Evolutionary conservation across 2,888 invertebrate genomes (phyloP).

Genomic region (Zygaena filipendulae): DNA sequence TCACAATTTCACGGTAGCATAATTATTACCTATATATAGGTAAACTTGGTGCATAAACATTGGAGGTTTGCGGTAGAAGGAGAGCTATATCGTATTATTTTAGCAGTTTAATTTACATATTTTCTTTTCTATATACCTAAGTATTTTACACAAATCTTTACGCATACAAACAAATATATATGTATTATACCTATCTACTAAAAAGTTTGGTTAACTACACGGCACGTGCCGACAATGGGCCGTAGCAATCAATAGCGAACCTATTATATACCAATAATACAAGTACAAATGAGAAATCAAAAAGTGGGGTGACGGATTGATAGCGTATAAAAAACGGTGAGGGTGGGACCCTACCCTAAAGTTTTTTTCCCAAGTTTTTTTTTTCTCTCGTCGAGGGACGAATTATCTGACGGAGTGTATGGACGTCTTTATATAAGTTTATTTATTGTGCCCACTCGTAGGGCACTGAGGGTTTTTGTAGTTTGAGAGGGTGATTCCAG

Average conservation of each 20-base stretch:
- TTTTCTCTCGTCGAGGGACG: slow-evolving; percentile 27
- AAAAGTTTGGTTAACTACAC: no score
- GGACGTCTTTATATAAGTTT: slow-evolving; percentile 39
- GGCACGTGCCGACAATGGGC: slow-evolving; percentile 31
- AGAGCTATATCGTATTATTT: no score
- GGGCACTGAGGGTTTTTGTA: slow-evolving; percentile 16
- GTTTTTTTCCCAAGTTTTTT: slow-evolving; percentile 30
- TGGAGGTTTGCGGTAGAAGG: no score
- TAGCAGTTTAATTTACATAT: no score
- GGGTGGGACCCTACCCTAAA: slow-evolving; percentile 31
- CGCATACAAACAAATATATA: no score
- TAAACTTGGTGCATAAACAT: no score
- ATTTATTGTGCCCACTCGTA: slow-evolving; percentile 27
- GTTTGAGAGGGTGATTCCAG: slow-evolving; percentile 2
- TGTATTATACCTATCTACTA: no score
- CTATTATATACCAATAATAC: slow-evolving; percentile 43
- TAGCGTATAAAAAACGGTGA: slow-evolving; percentile 33
- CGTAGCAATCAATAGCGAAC: slow-evolving; percentile 37
- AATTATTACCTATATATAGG: no score
- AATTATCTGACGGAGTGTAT: slow-evolving; percentile 24
- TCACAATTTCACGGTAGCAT: no score
- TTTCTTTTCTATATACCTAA: no score
- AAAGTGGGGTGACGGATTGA: slow-evolving; percentile 34
- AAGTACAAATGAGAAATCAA: slow-evolving; percentile 28
- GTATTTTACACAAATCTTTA: no score